Base-by-base conservation (phyloP, 2,888 invertebrate genomes). In the Diaperis boleti region DNA sequence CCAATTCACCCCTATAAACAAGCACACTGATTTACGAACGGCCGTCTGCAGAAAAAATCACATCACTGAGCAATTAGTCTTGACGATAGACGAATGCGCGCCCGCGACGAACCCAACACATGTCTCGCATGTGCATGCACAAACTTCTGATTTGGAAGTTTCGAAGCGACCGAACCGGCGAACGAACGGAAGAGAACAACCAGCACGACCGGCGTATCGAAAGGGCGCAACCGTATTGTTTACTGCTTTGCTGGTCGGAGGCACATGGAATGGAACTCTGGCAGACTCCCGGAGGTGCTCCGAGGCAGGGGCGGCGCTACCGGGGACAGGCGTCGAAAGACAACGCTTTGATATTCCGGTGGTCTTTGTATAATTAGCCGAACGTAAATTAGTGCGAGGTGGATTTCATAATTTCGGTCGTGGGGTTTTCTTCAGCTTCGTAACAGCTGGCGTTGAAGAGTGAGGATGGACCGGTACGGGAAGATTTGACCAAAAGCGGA, bases 171-270 rank as follows among this genome's bases (percentile, higher is more conserved):
- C n/a, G n/a, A n/a, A n/a, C n/a, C n/a, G n/a, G 33, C 37, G 50
- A 44, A 17, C 52, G 50, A 62, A 44, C 54, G 47, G 17, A 31
- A 13, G 11, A 18, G 20, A 33, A 29, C 33, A 47, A 26, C 50
- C 42, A 8, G 41, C 13, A 8, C 54, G 59, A 68, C 68, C 67
- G 60, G 56, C 64, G 45, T 52, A 52, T 55, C 55, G 64, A 52
- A 65, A 69, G 72, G 69, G 69, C 70, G 69, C 72, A 66, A 57
- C 66, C 66, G 65, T 67, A 70, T 70, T 69, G 69, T 69, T 69
- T 68, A 69, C 64, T n/a, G n/a, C n/a, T n/a, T n/a, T n/a, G n/a
- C n/a, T 54, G 61, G 62, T 57, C 52, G 59, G 50, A 26, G 60
- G 64, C 69, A 65, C 67, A 65, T 69, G 65, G 62, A 66, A 64